phyloP scores from a whole-genome alignment of 2,797 vertebrate species.

The Anguilla marmorata region DNA sequence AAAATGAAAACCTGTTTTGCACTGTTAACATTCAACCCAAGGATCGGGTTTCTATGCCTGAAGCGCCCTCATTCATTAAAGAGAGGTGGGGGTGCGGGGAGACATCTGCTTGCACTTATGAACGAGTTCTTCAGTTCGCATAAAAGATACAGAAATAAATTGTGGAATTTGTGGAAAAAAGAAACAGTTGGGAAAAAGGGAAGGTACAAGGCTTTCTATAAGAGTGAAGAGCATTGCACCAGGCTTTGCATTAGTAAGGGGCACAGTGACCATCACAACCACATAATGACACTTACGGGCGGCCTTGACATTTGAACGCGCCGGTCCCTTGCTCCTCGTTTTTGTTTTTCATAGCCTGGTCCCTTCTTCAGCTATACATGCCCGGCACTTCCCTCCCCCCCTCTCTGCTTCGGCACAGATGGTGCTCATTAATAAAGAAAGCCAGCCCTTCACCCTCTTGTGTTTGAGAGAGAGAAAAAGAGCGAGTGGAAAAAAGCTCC shows the following conservation, averaged over 20 bases:
- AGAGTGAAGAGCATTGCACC: not conserved
- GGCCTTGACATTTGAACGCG: constrained; percentile 26
- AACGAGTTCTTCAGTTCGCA: constrained; percentile 39
- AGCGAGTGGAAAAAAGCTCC: constrained; percentile 29
- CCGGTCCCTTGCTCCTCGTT: constrained; percentile 11
- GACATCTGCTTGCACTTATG: constrained; percentile 42
- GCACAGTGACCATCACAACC: not conserved
- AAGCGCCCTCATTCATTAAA: constrained; percentile 39
- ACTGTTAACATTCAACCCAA: constrained; percentile 29
- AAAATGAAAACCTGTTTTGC: constrained; percentile 36
- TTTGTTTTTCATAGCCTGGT: constrained; percentile 2
- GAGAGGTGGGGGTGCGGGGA: constrained; percentile 16
- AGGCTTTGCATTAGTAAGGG: not conserved
- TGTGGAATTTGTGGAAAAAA: constrained; percentile 25
- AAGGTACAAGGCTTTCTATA: constrained; percentile 9
- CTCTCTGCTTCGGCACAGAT: constrained; percentile 33
- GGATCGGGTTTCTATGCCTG: constrained; percentile 31
- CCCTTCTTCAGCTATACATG: not conserved
- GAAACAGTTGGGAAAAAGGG: constrained; percentile 2
- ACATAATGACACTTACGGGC: constrained; percentile 28
- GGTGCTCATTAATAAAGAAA: constrained; percentile 39
- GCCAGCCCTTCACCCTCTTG: constrained; percentile 31
- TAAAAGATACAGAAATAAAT: constrained; percentile 41
- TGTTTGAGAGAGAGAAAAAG: constrained; percentile 31
- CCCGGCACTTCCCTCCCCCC: not conserved